These are phyloP conservation scores for Cyclura pinguis DNA, from an alignment of 2,797 vertebrate genomes.

Conservation along the genomic window DNA sequence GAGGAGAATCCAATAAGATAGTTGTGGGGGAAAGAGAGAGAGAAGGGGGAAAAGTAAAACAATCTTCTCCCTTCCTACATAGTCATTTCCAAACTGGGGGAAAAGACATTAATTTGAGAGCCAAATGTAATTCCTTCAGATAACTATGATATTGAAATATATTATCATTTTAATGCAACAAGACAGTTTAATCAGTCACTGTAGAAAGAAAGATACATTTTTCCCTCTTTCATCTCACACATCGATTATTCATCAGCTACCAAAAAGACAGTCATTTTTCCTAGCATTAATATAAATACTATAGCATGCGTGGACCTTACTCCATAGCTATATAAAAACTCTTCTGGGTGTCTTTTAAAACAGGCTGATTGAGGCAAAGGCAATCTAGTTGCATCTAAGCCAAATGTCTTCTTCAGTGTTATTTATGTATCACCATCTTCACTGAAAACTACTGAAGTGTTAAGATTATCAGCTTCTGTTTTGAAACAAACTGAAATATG, in stretches of 20 bases:
- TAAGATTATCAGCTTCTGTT: neutral
- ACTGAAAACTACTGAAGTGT: neutral
- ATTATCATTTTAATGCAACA: constrained; percentile 28
- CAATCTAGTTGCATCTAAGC: neutral
- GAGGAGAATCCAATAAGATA: constrained; percentile 5
- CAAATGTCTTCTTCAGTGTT: constrained; percentile 8
- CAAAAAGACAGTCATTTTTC: neutral
- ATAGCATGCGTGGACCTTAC: neutral
- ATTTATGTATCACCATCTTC: neutral
- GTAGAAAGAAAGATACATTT: constrained; percentile 8
- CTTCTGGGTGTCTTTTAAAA: constrained; percentile 1
- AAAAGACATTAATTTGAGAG: constrained; percentile 32
- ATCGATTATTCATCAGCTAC: constrained; percentile 51
- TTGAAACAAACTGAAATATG: neutral
- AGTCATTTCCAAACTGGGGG: constrained; percentile 19
- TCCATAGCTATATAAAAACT: constrained; percentile 9
- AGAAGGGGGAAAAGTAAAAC: neutral
- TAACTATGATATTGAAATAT: neutral
- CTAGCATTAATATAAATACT: constrained; percentile 19
- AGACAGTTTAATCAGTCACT: constrained; percentile 27
- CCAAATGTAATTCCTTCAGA: constrained; percentile 37
- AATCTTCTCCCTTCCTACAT: constrained; percentile 5
- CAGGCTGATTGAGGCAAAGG: neutral
- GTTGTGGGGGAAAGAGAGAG: neutral
- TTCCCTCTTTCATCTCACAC: constrained; percentile 18